Evolutionary conservation across 2,888 invertebrate species (phyloP).

Genomic region (Ashinkailepas kermadecensis): DNA sequence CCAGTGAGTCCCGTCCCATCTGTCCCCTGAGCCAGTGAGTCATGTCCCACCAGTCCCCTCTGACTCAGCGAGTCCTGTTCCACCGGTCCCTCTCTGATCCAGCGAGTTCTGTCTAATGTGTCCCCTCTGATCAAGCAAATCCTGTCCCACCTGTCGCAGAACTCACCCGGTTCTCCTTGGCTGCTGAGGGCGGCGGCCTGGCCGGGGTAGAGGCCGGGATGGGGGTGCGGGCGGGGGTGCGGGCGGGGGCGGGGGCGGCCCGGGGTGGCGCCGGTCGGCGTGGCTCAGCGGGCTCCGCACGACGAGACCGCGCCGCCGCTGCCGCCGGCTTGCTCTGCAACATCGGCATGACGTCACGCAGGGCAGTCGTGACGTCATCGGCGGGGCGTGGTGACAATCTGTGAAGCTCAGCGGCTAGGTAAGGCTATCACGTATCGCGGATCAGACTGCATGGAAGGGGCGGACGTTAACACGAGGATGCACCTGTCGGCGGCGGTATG

Average conservation of each 20-base stretch:
- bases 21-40: too few relatives aligned
- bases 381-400: too few relatives aligned
- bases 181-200: constrained; percentile 5
- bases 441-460: background rate
- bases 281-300: background rate
- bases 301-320: background rate
- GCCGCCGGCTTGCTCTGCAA: constrained; percentile 1
- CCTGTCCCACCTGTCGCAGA: too few relatives aligned
- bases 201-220: background rate
- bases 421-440: background rate
- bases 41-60: too few relatives aligned
- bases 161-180: constrained; percentile 20
- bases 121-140: too few relatives aligned
- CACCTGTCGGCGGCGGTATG: too few relatives aligned
- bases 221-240: background rate
- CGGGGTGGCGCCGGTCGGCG: background rate
- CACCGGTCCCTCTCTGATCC: too few relatives aligned
- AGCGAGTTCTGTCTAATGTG: too few relatives aligned
- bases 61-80: too few relatives aligned
- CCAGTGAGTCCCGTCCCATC: too few relatives aligned
- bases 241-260: constrained; percentile 15
- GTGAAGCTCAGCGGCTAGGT: background rate
- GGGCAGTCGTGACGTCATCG: background rate
- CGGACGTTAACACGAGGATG: background rate
- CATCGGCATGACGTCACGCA: background rate